Percentiles rank a stretch among this genome's conserved stretches.
phyloP scores from a whole-genome alignment of 64 coral and sea anemone species.

The Pachyseris speciosa region DNA sequence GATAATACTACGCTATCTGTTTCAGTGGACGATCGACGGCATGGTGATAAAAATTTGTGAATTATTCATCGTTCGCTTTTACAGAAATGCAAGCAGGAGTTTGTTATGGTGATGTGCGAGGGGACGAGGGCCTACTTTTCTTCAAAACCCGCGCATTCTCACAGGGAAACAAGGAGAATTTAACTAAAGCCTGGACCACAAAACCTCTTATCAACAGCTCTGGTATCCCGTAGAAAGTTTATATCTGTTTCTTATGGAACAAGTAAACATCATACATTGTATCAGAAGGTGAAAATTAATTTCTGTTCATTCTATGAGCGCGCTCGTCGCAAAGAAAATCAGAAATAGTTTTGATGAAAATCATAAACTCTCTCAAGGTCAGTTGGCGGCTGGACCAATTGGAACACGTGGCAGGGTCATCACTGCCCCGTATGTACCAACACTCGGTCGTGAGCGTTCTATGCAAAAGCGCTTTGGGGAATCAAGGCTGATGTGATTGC shows the following conservation, averaged over 20 bases:
- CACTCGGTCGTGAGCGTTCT: slow-evolving; percentile 12
- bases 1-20: slow-evolving; percentile 16
- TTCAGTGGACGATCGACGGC: neutral
- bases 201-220: too few species aligned
- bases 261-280: neutral
- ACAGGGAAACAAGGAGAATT: neutral
- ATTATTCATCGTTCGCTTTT: slow-evolving; percentile 1
- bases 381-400: slow-evolving; percentile 75
- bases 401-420: slow-evolving; percentile 88
- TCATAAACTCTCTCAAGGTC: neutral
- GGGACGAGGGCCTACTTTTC: neutral
- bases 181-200: neutral
- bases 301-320: too few species aligned
- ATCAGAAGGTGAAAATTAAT: neutral
- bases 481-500: slow-evolving; percentile 52
- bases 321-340: neutral
- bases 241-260: too few species aligned
- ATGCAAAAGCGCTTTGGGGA: slow-evolving; percentile 22
- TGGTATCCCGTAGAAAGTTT: too few species aligned
- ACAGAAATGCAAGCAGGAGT: neutral
- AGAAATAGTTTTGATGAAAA: neutral
- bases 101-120: slow-evolving; percentile 17
- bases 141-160: slow-evolving; percentile 29
- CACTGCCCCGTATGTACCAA: slow-evolving; percentile 91
- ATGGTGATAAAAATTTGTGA: slow-evolving; percentile 3